These are phyloP conservation scores for Trichogramma pretiosum DNA, from an alignment of 1,140 invertebrate genomes.

Conservation along the genomic window DNA sequence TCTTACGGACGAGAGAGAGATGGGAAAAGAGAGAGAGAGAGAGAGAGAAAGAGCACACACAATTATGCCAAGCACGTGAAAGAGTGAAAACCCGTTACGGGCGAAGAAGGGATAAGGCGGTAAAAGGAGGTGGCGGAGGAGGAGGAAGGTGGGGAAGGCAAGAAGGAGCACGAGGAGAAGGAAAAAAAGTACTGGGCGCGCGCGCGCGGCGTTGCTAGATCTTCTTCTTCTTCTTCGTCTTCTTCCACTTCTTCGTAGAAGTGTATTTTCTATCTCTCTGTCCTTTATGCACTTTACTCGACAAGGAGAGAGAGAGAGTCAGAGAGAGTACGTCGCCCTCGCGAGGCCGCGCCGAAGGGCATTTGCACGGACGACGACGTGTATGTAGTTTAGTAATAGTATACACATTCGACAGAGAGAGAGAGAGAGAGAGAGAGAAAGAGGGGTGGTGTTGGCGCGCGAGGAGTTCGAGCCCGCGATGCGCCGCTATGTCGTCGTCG, in stretches of 20 bases:
- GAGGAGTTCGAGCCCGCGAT: not conserved
- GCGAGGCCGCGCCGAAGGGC: not conserved
- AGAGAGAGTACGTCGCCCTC: not conserved
- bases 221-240: too few species aligned
- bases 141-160: conserved; percentile 1
- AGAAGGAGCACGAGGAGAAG: not conserved
- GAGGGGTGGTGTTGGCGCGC: not conserved
- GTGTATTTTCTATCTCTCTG: too few species aligned
- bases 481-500: not conserved
- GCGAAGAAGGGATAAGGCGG: not conserved
- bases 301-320: not conserved
- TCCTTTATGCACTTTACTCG: too few species aligned
- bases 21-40: not conserved
- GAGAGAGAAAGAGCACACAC: not conserved
- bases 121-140: not conserved
- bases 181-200: too few species aligned
- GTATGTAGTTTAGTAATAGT: too few species aligned
- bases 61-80: too few species aligned
- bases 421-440: not conserved
- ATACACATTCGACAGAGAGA: too few species aligned
- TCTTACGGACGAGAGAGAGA: too few species aligned
- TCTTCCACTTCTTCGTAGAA: too few species aligned
- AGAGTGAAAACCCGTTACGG: not conserved
- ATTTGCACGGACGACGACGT: too few species aligned
- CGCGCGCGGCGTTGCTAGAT: too few species aligned